Evolutionary conservation across 2,797 vertebrate species (phyloP).

Genomic region (Euthynnus affinis): DNA sequence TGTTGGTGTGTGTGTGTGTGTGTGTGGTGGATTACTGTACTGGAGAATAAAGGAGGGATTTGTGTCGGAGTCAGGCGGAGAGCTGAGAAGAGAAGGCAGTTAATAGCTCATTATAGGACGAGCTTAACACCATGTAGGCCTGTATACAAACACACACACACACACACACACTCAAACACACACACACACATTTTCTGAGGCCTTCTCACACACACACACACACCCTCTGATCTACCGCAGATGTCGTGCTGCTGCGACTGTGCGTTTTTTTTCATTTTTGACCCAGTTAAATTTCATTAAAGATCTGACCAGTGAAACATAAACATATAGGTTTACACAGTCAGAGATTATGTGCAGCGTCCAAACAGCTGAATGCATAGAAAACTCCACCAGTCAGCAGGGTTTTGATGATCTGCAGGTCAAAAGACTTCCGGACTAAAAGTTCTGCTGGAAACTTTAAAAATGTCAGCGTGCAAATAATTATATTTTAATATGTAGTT

Average conservation of each 20-base stretch:
- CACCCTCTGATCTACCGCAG: background rate
- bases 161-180: constrained; percentile 7
- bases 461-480: too few species aligned
- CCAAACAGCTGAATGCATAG: too few species aligned
- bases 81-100: constrained; percentile 63
- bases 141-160: constrained; percentile 13
- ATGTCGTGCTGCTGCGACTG: background rate
- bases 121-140: constrained; percentile 46
- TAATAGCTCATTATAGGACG: constrained; percentile 70
- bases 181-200: background rate
- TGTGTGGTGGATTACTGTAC: constrained; percentile 73
- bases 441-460: too few species aligned
- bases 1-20: constrained; percentile 30
- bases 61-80: constrained; percentile 71
- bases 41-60: constrained; percentile 80
- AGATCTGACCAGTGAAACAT: too few species aligned
- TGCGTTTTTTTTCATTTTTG: too few species aligned
- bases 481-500: too few species aligned
- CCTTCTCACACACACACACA: background rate
- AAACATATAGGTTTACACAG: too few species aligned
- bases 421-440: too few species aligned
- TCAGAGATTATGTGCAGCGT: too few species aligned
- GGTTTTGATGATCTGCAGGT: too few species aligned
- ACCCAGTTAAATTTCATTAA: too few species aligned
- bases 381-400: too few species aligned